These are phyloP conservation scores for Potamarius usumacintae DNA, from an alignment of 2,113 vertebrate species.

Conservation along the genomic window DNA sequence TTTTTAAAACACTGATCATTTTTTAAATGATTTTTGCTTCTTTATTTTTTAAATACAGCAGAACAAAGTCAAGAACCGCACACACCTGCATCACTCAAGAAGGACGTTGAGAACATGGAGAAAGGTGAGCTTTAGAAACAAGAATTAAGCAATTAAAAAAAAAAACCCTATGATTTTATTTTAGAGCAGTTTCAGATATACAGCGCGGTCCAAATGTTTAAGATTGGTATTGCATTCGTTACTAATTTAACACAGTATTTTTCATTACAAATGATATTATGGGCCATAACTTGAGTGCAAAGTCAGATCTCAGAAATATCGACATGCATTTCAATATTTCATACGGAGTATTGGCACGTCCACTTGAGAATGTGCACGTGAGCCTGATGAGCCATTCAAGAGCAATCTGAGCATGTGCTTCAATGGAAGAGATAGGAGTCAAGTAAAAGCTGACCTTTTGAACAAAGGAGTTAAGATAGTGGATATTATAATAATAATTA, in stretches of 20 bases:
- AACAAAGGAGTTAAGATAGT: too few relatives aligned
- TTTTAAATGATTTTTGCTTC: neutral
- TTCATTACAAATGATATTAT: neutral
- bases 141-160: neutral
- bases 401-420: too few relatives aligned
- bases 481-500: too few relatives aligned
- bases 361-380: too few relatives aligned
- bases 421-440: too few relatives aligned
- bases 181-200: neutral
- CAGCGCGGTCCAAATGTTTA: neutral
- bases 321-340: neutral
- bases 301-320: neutral
- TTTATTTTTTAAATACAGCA: conserved; percentile 66
- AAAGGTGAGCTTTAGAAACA: conserved; percentile 80
- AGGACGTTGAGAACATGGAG: conserved; percentile 95
- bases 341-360: too few relatives aligned
- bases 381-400: too few relatives aligned
- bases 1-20: too few relatives aligned
- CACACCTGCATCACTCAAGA: conserved; percentile 88
- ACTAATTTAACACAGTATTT: neutral
- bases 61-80: conserved; percentile 84
- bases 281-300: neutral
- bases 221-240: neutral
- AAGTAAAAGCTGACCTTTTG: too few relatives aligned
- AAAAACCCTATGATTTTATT: neutral